A percentile compares a stretch with the other conserved stretches of the same genome.
phyloP scores from a whole-genome alignment of 2,888 invertebrate genomes.

The Peribatodes rhomboidaria region DNA sequence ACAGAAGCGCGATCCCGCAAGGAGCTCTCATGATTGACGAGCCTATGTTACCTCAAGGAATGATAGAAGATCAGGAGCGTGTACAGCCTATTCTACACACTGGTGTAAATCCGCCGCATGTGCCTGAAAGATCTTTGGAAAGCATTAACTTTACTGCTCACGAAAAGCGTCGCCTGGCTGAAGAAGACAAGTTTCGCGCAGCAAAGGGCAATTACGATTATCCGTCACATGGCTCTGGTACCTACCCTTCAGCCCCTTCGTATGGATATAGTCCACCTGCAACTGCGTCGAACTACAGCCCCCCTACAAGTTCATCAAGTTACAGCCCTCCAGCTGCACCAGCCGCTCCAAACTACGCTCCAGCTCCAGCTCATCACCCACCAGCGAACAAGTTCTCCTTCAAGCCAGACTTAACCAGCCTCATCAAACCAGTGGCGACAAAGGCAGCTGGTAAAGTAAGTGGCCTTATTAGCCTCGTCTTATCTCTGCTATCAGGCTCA shows the following conservation, averaged over 20 bases:
- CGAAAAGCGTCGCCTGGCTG: constrained; percentile 8
- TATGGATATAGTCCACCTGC: constrained; percentile 43
- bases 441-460: constrained; percentile 70
- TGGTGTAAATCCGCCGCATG: constrained; percentile 10
- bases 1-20: constrained; percentile 35
- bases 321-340: constrained; percentile 40
- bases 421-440: constrained; percentile 66
- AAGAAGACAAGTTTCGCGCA: constrained; percentile 37
- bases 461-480: constrained; percentile 68
- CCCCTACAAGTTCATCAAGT: constrained; percentile 19
- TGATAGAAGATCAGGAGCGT: constrained; percentile 27
- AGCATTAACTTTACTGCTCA: constrained; percentile 22
- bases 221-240: constrained; percentile 32
- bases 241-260: constrained; percentile 42
- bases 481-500: constrained; percentile 68
- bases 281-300: constrained; percentile 19
- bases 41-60: constrained; percentile 30
- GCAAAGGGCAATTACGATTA: constrained; percentile 43
- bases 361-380: constrained; percentile 42
- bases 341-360: constrained; percentile 26
- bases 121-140: constrained; percentile 28
- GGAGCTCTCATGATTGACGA: constrained; percentile 36
- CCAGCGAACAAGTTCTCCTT: constrained; percentile 54
- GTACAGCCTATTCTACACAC: constrained; percentile 40
- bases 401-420: constrained; percentile 58